Evolutionary conservation across 2,113 vertebrate genomes (phyloP), one percentile per base, ranked within the genome.

Genomic region (Typhlomys cinereus): DNA sequence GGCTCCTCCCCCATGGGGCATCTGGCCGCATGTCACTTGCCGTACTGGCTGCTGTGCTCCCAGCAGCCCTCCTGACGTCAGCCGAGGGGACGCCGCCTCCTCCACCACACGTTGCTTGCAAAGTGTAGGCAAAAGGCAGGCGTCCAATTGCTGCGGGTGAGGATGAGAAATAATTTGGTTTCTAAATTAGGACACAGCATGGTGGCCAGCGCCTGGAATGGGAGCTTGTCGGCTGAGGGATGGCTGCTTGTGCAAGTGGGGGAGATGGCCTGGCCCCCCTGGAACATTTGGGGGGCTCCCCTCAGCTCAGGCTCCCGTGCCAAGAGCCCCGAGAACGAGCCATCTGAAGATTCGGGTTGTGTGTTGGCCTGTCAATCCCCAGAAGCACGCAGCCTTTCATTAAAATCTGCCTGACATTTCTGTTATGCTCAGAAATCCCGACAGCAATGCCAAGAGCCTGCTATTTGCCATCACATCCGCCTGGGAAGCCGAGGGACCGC

Each of bases 331-430:
- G 96, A 96, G 97, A 96, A 96, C 85, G 97, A 98, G 98, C 98
- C 97, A 97, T 97, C 96, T 97, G 97, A 98, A 98, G 97, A 98
- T 98, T 96, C 96, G 98, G 97, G 97, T 98, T 98, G 97, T 91
- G 91, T 96, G 96, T 96, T 80, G 97, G 97, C 96, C 97, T 97
- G 96, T 97, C 97, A 97, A 97, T 97, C 97, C 97, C 97, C 98
- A 97, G 97, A 97, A 97, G 97, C 96, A 95, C 94, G 94, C 97
- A 97, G 97, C 96, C 98, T 98, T 97, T 98, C 98, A 98, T 98
- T 98, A 98, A 98, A 97, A 97, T 96, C 98, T 93, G 97, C 97
- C 98, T 98, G 98, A 98, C 98, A 98, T 98, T 98, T 98, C 98
- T 98, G 98, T 98, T 97, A 96, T 95, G 97, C 92, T 10, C 95